A percentile compares a stretch with the other conserved stretches of the same genome.
These are phyloP conservation scores for Sialia sialis DNA, from an alignment of 2,113 vertebrate species.

Conservation along the genomic window DNA sequence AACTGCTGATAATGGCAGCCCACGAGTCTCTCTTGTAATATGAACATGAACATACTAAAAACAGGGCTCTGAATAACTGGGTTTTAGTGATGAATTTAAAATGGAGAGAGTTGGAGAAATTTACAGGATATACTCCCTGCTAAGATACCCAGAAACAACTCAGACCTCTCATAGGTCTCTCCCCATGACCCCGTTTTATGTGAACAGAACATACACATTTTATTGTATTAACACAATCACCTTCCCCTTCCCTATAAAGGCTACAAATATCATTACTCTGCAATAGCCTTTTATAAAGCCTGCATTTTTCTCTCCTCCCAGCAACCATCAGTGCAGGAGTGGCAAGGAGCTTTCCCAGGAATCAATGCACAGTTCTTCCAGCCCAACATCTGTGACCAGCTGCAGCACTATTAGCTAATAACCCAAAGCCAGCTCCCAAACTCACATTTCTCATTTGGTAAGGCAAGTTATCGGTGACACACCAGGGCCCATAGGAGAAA, in stretches of 20 bases:
- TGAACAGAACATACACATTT: neutral
- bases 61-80: neutral
- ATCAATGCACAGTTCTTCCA: neutral
- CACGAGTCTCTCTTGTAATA: neutral
- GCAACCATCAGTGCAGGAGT: neutral
- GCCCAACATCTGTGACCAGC: constrained; percentile 53
- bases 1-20: constrained; percentile 49
- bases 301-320: constrained; percentile 4
- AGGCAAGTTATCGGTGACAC: constrained; percentile 37
- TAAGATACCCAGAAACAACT: neutral
- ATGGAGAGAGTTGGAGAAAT: neutral
- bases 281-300: neutral
- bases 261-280: neutral
- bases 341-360: constrained; percentile 30
- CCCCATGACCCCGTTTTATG: neutral
- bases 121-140: neutral
- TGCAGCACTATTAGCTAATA: constrained; percentile 26
- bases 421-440: constrained; percentile 29
- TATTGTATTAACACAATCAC: neutral
- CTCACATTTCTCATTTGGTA: constrained; percentile 52
- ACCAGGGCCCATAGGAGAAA: neutral
- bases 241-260: neutral
- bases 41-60: neutral
- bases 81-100: neutral
- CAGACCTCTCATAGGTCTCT: neutral